Evolutionary conservation across 2,797 vertebrate species (phyloP).

Genomic region (Coregonus suidteri): DNA sequence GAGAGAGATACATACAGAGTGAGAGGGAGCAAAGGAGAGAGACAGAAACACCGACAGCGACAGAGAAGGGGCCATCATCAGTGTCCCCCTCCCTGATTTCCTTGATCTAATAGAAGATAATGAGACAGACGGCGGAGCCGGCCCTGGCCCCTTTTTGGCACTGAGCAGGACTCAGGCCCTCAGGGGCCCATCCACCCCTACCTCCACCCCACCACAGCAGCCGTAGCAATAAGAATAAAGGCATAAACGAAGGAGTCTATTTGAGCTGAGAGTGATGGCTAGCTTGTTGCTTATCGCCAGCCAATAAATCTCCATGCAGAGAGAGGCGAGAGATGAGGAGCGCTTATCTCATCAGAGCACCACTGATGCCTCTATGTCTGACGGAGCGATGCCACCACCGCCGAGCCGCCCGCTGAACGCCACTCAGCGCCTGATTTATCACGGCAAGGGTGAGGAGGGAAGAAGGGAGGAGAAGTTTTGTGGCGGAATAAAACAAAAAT

Average conservation of each 20-base stretch:
- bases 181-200: slow-evolving; percentile 63
- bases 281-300: slow-evolving; percentile 88
- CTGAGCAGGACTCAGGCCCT: slow-evolving; percentile 70
- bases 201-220: not conserved
- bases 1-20: slow-evolving; percentile 46
- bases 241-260: slow-evolving; percentile 82
- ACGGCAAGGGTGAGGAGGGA: slow-evolving; percentile 22
- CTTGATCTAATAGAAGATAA: slow-evolving; percentile 93
- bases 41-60: slow-evolving; percentile 59
- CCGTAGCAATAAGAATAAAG: slow-evolving; percentile 92
- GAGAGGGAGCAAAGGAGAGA: slow-evolving; percentile 56
- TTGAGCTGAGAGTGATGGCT: slow-evolving; percentile 88
- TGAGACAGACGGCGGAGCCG: slow-evolving; percentile 81
- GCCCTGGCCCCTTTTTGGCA: slow-evolving; percentile 72
- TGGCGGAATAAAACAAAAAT: slow-evolving; percentile 70
- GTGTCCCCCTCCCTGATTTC: slow-evolving; percentile 81
- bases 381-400: slow-evolving; percentile 59
- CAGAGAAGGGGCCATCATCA: slow-evolving; percentile 76
- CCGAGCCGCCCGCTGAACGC: slow-evolving; percentile 71
- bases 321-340: slow-evolving; percentile 85
- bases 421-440: slow-evolving; percentile 87
- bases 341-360: slow-evolving; percentile 88
- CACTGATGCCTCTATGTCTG: slow-evolving; percentile 64
- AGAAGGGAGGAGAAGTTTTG: slow-evolving; percentile 69
- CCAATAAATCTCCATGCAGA: slow-evolving; percentile 94